Evolutionary conservation across 1,140 invertebrate species (phyloP).

Genomic region (Chelonus insularis): DNA sequence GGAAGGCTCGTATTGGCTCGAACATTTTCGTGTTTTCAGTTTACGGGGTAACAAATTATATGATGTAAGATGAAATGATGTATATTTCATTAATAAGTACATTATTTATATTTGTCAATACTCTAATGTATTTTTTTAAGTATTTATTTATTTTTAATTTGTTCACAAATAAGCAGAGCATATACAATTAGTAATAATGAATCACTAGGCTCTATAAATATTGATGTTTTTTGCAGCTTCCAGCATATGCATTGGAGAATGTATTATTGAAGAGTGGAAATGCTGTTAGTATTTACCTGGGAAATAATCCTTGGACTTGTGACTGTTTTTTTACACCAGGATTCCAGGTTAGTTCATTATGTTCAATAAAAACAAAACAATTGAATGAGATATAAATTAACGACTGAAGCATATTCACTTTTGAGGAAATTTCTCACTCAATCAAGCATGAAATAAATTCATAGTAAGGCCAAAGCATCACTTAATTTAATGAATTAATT

Average conservation of each 20-base stretch:
- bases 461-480: too few relatives aligned
- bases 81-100: too few relatives aligned
- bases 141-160: too few relatives aligned
- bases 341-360: conserved; percentile 67
- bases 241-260: conserved; percentile 77
- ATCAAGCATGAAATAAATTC: too few relatives aligned
- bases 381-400: background rate
- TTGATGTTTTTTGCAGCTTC: conserved; percentile 62
- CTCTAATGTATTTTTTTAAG: too few relatives aligned
- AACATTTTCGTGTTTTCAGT: conserved; percentile 73
- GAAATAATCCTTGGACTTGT: conserved; percentile 79
- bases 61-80: conserved; percentile 62
- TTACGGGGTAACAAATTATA: conserved; percentile 72
- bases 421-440: too few relatives aligned
- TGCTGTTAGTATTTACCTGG: conserved; percentile 69
- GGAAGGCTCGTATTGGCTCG: conserved; percentile 77
- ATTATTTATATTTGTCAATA: too few relatives aligned
- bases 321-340: conserved; percentile 77
- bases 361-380: background rate
- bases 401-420: too few relatives aligned
- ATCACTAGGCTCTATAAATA: conserved; percentile 4
- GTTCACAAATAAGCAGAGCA: too few relatives aligned
- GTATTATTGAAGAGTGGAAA: conserved; percentile 73
- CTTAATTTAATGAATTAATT: conserved; percentile 25
- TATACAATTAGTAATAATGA: background rate